Percentiles rank a stretch among this genome's conserved stretches.
Evolutionary conservation across 35 echinoderm and acorn worm genomes (phyloP).

Genomic region (Apostichopus californicus): DNA sequence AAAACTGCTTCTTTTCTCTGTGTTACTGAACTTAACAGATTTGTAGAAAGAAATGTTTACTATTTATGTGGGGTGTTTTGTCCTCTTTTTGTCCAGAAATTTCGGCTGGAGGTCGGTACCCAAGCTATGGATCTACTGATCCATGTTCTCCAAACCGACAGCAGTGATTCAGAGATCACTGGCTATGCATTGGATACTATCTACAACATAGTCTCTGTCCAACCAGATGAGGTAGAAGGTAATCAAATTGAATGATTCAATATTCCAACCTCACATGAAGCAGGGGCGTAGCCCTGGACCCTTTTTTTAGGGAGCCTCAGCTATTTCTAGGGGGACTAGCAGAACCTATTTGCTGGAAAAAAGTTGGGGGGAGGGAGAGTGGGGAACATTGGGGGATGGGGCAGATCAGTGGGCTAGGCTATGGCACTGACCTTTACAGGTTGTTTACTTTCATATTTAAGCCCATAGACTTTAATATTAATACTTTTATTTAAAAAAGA

Average conservation of each 20-base stretch:
- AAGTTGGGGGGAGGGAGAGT: no score
- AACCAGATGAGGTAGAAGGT: conserved; percentile 74
- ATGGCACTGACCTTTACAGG: no score
- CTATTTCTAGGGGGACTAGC: neutral
- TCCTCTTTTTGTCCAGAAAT: conserved; percentile 65
- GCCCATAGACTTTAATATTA: no score
- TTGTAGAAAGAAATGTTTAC: no score
- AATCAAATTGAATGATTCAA: neutral
- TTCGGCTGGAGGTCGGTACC: conserved; percentile 89
- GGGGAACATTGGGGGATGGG: no score
- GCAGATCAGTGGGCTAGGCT: no score
- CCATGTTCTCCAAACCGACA: conserved; percentile 80
- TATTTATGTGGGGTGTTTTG: no score
- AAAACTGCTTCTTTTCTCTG: no score
- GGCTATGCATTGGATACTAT: conserved; percentile 94
- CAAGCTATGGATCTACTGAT: conserved; percentile 88
- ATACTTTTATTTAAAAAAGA: no score
- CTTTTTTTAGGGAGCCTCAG: neutral
- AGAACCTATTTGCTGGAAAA: neutral
- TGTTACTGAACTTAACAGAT: no score
- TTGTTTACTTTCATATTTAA: no score
- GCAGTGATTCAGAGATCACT: conserved; percentile 78
- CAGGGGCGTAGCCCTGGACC: neutral
- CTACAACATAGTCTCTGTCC: conserved; percentile 72
- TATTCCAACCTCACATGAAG: neutral